A percentile compares a stretch with the other conserved stretches of the same genome.
These are phyloP conservation scores for Alexandromys oeconomus DNA, from an alignment of 2,797 vertebrate genomes.

Conservation along the genomic window DNA sequence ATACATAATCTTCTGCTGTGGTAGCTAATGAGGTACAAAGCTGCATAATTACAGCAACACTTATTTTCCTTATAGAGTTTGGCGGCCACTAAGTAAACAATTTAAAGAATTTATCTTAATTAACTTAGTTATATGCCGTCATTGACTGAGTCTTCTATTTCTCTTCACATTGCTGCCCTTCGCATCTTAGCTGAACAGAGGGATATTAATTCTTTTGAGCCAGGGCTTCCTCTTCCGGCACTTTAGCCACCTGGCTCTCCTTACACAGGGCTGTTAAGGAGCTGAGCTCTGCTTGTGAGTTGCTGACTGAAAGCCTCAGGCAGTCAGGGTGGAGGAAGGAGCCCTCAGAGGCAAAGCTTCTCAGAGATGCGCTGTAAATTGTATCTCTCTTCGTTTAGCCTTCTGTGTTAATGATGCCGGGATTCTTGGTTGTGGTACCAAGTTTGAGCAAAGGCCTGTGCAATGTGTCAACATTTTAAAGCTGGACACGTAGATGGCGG, in stretches of 20 bases:
- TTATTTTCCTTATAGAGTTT: constrained; percentile 79
- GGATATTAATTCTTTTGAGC: constrained; percentile 66
- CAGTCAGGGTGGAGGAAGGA: constrained; percentile 15
- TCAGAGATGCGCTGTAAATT: constrained; percentile 31
- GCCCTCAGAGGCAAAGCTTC: constrained; percentile 1
- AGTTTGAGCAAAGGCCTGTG: neutral
- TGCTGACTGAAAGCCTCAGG: constrained; percentile 21
- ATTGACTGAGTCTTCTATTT: constrained; percentile 51
- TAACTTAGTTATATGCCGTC: constrained; percentile 66
- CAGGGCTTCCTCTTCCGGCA: neutral
- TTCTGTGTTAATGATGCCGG: neutral
- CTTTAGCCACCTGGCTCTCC: constrained; percentile 43
- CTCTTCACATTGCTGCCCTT: constrained; percentile 34
- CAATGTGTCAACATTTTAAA: constrained; percentile 11
- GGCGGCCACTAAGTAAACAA: constrained; percentile 65
- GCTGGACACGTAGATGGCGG: neutral
- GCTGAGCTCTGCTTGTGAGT: neutral
- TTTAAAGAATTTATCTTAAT: constrained; percentile 70
- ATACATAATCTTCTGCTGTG: constrained; percentile 66
- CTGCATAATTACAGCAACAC: constrained; percentile 71
- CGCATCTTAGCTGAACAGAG: constrained; percentile 52
- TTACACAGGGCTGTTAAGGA: constrained; percentile 46
- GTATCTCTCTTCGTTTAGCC: neutral
- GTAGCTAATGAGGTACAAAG: constrained; percentile 72
- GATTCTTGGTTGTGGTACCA: neutral